Percentiles rank a stretch among this genome's conserved stretches.
These are phyloP conservation scores for Anastatus disparis DNA, from an alignment of 1,140 invertebrate species.

Conservation along the genomic window DNA sequence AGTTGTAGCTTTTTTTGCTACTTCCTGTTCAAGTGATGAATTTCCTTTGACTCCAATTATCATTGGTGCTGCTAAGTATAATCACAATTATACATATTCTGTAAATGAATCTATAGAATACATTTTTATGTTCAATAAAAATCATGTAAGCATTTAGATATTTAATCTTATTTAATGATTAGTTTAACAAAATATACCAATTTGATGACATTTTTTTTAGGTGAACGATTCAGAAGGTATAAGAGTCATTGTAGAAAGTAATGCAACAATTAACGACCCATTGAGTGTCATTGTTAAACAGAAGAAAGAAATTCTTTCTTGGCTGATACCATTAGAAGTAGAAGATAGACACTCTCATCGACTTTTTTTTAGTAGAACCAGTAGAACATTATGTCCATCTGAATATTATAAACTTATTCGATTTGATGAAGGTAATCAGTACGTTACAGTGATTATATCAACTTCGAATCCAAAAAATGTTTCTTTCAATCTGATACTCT, in stretches of 20 bases:
- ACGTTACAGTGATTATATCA: slow-evolving; percentile 68
- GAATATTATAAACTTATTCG: slow-evolving; percentile 52
- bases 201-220: slow-evolving; percentile 30
- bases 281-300: slow-evolving; percentile 69
- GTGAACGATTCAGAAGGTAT: slow-evolving; percentile 36
- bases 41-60: slow-evolving; percentile 38
- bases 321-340: slow-evolving; percentile 68
- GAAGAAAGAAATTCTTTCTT: slow-evolving; percentile 68
- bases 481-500: slow-evolving; percentile 59
- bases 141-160: slow-evolving; percentile 35
- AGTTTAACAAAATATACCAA: not conserved
- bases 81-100: slow-evolving; percentile 25
- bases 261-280: slow-evolving; percentile 59
- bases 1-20: not conserved
- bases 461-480: slow-evolving; percentile 59
- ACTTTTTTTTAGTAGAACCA: slow-evolving; percentile 57
- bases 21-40: not conserved
- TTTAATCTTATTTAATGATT: slow-evolving; percentile 1
- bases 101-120: slow-evolving; percentile 47
- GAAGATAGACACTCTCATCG: slow-evolving; percentile 50
- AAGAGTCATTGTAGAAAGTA: slow-evolving; percentile 60
- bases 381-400: slow-evolving; percentile 68
- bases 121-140: slow-evolving; percentile 44
- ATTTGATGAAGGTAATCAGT: slow-evolving; percentile 50
- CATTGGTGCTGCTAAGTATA: slow-evolving; percentile 37